Evolutionary conservation across 2,797 vertebrate species (phyloP), one percentile per base, ranked within the genome.

Genomic region (Lutjanus campechanus): DNA sequence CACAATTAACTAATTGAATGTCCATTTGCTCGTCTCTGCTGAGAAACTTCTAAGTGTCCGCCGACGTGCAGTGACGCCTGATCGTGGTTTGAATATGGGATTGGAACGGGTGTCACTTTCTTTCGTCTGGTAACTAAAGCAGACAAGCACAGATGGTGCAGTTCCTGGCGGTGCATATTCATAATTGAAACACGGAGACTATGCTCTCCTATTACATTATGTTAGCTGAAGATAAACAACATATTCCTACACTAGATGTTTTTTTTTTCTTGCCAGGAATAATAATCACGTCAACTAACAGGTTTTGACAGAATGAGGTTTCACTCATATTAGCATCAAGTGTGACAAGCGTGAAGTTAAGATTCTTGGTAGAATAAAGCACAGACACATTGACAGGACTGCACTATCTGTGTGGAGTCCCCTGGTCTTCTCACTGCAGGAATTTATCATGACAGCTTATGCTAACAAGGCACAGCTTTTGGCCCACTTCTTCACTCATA

Each of bases 281-380:
- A 80, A 88, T 85, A 85, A 85, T 76, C 87, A 70, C 53, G 11
- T 85, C 79, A 69, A 59, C 81, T 88, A 85, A 86, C 56, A 65
- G 77, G 54, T 81, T 89, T 88, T 92, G 93, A 93, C 92, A 92
- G 92, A 93, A 93, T 90, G 91, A 92, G 91, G 93, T 87, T 92
- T 90, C 89, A 88, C 76, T 93, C 88, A 89, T 71, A 81, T 91
- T 91, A 84, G 84, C 85, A 85, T 90, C 82, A 85, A 91, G 73
- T 79, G 71, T 90, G 93, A 90, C 88, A 87, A 85, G 84, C 69
- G n/a, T 79, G 75, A 85, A 76, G 85, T 84, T 83, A 74, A 88
- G 87, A 85, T 70, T 72, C 61, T 86, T 63, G 85, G 76, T 76
- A 74, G 77, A 85, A 89, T 77, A 83, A 91, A 90, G 76, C 63